Evolutionary conservation across 2,797 vertebrate genomes (phyloP), one percentile per base, ranked within the genome.

Genomic region (Falco peregrinus): DNA sequence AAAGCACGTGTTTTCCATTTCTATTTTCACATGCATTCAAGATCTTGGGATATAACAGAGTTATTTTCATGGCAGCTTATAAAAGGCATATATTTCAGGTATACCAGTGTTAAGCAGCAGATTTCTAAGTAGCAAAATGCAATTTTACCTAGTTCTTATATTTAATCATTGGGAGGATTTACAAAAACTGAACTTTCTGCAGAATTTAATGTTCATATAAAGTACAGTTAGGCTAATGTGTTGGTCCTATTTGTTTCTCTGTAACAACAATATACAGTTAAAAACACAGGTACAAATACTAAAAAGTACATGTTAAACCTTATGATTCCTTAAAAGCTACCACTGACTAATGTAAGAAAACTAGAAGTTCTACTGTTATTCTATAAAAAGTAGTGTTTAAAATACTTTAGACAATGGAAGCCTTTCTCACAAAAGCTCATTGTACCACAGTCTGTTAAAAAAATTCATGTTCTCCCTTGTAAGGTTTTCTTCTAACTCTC

Each of bases 401-500:
- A 96, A 88, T 87, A 35, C 69, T 78, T 84, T 26, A 77, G 57
- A 78, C 21, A 79, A 54, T 81, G 39, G 73, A 87, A 93, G 31
- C 14, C 41, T 88, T 86, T 93, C 57, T 80, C 33, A 74, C 21
- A 74, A 41, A 78, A 91, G 50, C 13, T 82, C 47, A 37, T 95
- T 96, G 82, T 84, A 85, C 39, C 82, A 76, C 25, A 54, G 43
- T 79, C 71, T 87, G 39, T 79, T 81, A 80, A 71, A 89, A 41
- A 41, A 67, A 94, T 83, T 74, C n/a, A 3, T 74, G 73, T 78
- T 96, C 96, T 89, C 78, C 37, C 69, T 61, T 67, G 43, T 86
- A 92, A 25, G 69, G 21, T 92, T 95, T 95, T 84, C n/a, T 91
- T 78, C 93, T 95, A 61, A 92, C 96, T 84, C 48, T 96, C 91